Evolutionary conservation across 2,113 vertebrate genomes (phyloP), one percentile per base, ranked within the genome.

Genomic region (Cyphomyrus discorhynchus): DNA sequence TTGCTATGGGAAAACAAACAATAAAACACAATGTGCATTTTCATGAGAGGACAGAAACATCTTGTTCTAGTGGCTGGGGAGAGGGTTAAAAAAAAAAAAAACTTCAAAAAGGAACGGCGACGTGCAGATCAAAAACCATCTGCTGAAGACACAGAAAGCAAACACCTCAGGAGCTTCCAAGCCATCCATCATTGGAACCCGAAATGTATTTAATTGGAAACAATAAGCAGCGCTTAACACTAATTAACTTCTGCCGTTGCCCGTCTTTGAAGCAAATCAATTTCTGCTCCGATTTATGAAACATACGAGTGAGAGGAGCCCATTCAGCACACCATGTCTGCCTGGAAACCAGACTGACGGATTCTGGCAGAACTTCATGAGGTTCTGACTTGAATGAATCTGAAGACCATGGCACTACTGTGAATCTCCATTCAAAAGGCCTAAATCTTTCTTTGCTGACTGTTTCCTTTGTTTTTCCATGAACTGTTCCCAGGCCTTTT

Each of bases 1-100:
- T 92, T 93, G 94, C 93, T 91, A 93, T 92, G 94, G 93, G 94
- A 92, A 91, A 95, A 94, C 93, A 93, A 92, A 94, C 92, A 94
- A 87, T 91, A 92, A 92, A 94, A 93, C 93, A 94, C 93, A 92
- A 95, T 93, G 90, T 94, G 92, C 91, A 90, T 94, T 91, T 94
- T 91, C 92, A 92, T 91, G 86, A 90, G 93, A 92, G 93, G 93
- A 56, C 92, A 89, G 83, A 91, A 92, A 92, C 92, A 91, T 93
- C 88, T 92, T 88, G 17, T 77, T 35, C 84, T 91, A 89, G 80
- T 42, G 85, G 17, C 91, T 93, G 91, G 42, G 87, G 42, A 39
- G 87, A 21, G 86, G 86, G 86, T 27, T n/a, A 53, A 87, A 56
- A 56, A 89, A 89, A 94, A 66, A 62, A 70, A 74, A 52, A 89